Percentiles rank a stretch among this genome's conserved stretches.
Conservation (phyloP, 2,797 vertebrate genomes). For the Cuculus canorus region DNA sequence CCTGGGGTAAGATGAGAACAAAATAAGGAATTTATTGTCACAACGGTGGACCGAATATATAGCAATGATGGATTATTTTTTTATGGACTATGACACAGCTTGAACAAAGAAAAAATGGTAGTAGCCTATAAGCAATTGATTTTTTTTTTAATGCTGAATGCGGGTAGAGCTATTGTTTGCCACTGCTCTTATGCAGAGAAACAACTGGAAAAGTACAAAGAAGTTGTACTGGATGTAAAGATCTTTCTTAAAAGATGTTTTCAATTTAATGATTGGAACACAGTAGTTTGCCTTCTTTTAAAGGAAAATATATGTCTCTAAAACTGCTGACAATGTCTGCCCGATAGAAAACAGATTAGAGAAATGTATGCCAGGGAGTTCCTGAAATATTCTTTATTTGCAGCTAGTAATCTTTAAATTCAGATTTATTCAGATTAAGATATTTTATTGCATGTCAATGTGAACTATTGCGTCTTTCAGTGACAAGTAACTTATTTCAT, state of each 20-base stretch:
- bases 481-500: background rate
- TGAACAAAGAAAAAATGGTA: slow-evolving; percentile 16
- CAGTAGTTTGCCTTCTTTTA: slow-evolving; percentile 31
- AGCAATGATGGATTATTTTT: slow-evolving; percentile 40
- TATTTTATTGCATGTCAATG: background rate
- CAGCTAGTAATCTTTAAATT: background rate
- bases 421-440: background rate
- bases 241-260: slow-evolving; percentile 35
- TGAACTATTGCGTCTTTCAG: background rate
- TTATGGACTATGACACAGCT: background rate
- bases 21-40: slow-evolving; percentile 46
- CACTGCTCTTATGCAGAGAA: background rate
- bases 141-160: background rate
- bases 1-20: slow-evolving; percentile 17
- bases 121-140: slow-evolving; percentile 4
- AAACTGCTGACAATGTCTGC: background rate
- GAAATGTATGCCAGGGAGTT: background rate
- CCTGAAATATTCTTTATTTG: slow-evolving; percentile 10
- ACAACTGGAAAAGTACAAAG: background rate
- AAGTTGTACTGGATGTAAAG: slow-evolving; percentile 7
- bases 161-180: slow-evolving; percentile 4
- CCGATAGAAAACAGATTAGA: background rate
- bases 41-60: slow-evolving; percentile 9
- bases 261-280: slow-evolving; percentile 17
- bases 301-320: background rate